phyloP scores from a whole-genome alignment of 2,888 invertebrate genomes.

The Drosophila nr. fundita region DNA sequence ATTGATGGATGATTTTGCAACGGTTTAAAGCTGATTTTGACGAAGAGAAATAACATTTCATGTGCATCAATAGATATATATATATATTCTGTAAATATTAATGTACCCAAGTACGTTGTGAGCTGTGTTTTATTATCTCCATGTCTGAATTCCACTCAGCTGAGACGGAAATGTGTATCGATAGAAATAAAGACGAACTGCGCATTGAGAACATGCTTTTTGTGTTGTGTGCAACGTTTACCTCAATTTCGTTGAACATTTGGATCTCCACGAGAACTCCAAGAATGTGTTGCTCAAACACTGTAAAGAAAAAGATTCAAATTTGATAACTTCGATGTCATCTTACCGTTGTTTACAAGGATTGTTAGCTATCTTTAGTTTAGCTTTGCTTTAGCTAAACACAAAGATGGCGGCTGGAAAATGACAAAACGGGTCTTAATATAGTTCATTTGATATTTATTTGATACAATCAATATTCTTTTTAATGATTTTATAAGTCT shows the following conservation, averaged over 20 bases:
- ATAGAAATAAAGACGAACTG: background rate
- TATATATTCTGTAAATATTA: background rate
- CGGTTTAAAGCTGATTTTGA: slow-evolving; percentile 4
- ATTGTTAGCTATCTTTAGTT: background rate
- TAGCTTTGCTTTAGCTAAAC: background rate
- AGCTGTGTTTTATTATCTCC: no score
- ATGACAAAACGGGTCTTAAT: background rate
- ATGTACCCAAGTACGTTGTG: background rate
- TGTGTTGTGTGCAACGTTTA: background rate
- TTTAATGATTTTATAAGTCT: background rate
- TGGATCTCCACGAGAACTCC: background rate
- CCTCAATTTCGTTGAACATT: background rate
- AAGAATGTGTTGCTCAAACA: background rate
- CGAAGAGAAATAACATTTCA: background rate
- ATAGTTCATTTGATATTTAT: background rate
- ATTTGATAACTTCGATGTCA: background rate
- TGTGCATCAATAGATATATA: background rate
- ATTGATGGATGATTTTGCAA: slow-evolving; percentile 33
- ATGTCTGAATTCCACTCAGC: background rate
- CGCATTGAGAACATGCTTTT: background rate
- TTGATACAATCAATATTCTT: background rate
- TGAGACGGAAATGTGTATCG: background rate
- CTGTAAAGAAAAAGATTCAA: background rate
- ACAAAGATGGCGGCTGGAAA: background rate
- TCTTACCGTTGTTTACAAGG: background rate